Percentiles rank a stretch among this genome's conserved stretches.
These are phyloP conservation scores for Atlantisia rogersi DNA, from an alignment of 2,113 vertebrate species.

Conservation along the genomic window DNA sequence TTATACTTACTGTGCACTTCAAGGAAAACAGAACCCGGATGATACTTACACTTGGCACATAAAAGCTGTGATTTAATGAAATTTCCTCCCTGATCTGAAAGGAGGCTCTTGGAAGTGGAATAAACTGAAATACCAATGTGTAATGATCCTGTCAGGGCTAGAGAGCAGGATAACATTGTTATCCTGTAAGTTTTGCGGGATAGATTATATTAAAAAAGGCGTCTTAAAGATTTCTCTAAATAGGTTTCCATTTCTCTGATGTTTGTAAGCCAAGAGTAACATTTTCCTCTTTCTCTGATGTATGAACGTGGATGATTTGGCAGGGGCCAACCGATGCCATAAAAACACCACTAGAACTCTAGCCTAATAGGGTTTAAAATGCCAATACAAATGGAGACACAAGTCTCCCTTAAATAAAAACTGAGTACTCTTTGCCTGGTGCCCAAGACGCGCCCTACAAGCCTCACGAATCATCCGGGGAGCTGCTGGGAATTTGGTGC, in stretches of 20 bases:
- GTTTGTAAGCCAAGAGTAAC: neutral
- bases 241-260: neutral
- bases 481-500: neutral
- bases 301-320: neutral
- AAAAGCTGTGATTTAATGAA: constrained; percentile 10
- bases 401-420: neutral
- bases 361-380: neutral
- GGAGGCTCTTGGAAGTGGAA: neutral
- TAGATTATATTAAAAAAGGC: neutral
- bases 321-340: neutral
- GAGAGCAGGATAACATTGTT: neutral
- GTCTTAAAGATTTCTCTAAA: neutral
- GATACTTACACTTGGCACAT: neutral
- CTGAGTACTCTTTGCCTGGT: neutral
- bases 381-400: neutral
- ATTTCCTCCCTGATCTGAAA: neutral
- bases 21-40: neutral
- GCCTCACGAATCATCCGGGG: neutral
- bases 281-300: neutral
- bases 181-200: neutral
- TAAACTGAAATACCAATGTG: neutral
- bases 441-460: neutral
- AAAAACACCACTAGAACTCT: neutral
- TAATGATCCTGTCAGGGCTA: neutral
- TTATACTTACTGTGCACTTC: constrained; percentile 15